Percentiles rank a stretch among this genome's conserved stretches.
Conservation (phyloP, 1,140 invertebrate species). For the Notospermus geniculatus region DNA sequence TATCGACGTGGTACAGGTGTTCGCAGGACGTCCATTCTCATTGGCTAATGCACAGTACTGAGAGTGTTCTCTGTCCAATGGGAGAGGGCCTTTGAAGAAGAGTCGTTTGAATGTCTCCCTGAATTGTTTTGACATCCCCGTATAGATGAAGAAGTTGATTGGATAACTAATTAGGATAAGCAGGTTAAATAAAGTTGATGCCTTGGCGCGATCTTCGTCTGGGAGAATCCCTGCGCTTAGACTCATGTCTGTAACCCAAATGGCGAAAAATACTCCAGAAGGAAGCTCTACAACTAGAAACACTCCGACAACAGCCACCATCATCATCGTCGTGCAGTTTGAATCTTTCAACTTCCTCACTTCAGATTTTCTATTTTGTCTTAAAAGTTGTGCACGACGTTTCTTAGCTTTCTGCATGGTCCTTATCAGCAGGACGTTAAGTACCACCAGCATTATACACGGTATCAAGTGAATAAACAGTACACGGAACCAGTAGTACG, state of each 20-base stretch:
- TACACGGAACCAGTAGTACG: conserved; percentile 81
- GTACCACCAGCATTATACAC: conserved; percentile 80
- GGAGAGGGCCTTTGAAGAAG: conserved; percentile 58
- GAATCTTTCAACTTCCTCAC: conserved; percentile 77
- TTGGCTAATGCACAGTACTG: conserved; percentile 47
- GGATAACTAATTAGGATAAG: conserved; percentile 88
- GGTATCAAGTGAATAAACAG: conserved; percentile 89
- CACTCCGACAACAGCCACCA: conserved; percentile 90
- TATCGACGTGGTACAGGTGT: too few relatives aligned
- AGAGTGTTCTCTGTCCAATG: conserved; percentile 40
- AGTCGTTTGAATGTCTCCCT: conserved; percentile 89
- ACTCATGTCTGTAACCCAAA: conserved; percentile 76
- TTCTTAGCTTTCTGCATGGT: conserved; percentile 79
- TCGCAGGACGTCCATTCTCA: conserved; percentile 42
- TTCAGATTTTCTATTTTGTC: conserved; percentile 80
- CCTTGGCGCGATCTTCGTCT: conserved; percentile 8
- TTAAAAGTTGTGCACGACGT: conserved; percentile 74
- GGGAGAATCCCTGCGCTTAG: conserved; percentile 53
- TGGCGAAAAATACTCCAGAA: conserved; percentile 71
- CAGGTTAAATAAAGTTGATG: conserved; percentile 70
- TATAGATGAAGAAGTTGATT: conserved; percentile 93
- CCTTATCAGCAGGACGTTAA: conserved; percentile 83
- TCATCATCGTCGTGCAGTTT: conserved; percentile 90
- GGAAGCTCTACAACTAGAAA: conserved; percentile 90
- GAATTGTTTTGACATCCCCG: conserved; percentile 91